Percentiles rank a stretch among this genome's conserved stretches.
Evolutionary conservation across 2,888 invertebrate genomes (phyloP).

Genomic region (Ormyrus labotus): DNA sequence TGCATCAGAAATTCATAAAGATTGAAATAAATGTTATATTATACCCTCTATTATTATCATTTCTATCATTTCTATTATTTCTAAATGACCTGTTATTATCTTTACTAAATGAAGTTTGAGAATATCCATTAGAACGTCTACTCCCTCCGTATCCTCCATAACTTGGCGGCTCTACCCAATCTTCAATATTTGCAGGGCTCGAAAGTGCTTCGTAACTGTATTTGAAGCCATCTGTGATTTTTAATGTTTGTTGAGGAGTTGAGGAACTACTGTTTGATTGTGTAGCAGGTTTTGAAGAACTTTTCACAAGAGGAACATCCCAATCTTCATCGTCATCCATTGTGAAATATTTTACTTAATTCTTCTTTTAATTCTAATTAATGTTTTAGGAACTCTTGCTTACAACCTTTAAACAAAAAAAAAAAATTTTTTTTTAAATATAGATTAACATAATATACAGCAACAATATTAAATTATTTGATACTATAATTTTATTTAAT

Average conservation of each 20-base stretch:
- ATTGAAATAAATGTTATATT: background rate
- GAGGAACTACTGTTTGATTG: background rate
- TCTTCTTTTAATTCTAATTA: conserved; percentile 5
- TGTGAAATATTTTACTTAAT: background rate
- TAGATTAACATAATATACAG: too few relatives aligned
- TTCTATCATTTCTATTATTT: conserved; percentile 22
- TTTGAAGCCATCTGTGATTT: conserved; percentile 55
- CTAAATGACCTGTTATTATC: conserved; percentile 35
- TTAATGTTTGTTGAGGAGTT: conserved; percentile 44
- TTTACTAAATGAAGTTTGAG: conserved; percentile 39
- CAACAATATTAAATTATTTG: too few relatives aligned
- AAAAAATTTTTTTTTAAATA: conserved; percentile 2
- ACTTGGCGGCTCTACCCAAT: conserved; percentile 52
- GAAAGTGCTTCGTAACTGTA: conserved; percentile 56
- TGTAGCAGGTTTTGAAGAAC: conserved; percentile 1
- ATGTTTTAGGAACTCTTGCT: background rate
- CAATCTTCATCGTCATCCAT: conserved; percentile 56
- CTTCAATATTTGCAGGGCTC: conserved; percentile 57
- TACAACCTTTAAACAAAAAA: background rate
- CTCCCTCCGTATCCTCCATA: conserved; percentile 28
- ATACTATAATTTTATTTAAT: too few relatives aligned
- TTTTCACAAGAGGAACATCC: conserved; percentile 27
- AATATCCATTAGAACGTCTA: conserved; percentile 41
- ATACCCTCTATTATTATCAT: conserved; percentile 26
- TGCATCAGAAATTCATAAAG: background rate